Conservation (phyloP, 2,888 invertebrate genomes). For the Leptura quadrifasciata region DNA sequence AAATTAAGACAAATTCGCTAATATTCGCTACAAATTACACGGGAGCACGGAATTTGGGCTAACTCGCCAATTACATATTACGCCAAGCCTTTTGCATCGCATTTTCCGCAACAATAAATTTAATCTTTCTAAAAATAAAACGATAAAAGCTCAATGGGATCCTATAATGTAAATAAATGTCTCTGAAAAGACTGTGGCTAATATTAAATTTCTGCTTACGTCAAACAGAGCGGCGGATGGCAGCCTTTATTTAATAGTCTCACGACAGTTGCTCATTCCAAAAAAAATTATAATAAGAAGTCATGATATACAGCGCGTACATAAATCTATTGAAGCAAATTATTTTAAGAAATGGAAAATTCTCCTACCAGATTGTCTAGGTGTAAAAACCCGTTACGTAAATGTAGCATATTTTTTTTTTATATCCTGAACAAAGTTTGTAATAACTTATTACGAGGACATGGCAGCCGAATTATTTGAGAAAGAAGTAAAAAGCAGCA, state of each 20-base stretch:
- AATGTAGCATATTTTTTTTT: too few species aligned
- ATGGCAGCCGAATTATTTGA: too few species aligned
- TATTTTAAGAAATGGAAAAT: too few species aligned
- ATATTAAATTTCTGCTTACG: constrained; percentile 28
- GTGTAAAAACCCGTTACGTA: too few species aligned
- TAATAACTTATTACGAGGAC: too few species aligned
- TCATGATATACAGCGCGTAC: too few species aligned
- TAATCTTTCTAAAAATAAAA: constrained; percentile 27
- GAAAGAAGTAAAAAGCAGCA: too few species aligned
- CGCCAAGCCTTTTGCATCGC: background rate
- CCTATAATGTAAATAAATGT: constrained; percentile 26
- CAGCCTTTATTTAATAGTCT: constrained; percentile 7
- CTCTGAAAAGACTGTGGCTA: constrained; percentile 18
- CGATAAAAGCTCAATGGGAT: constrained; percentile 18
- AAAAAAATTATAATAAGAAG: background rate
- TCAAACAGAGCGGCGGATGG: constrained; percentile 21
- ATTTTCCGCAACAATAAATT: constrained; percentile 27
- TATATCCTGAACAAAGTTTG: too few species aligned
- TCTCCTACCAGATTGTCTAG: too few species aligned
- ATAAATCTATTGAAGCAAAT: too few species aligned
- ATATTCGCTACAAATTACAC: background rate
- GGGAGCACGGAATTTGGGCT: background rate
- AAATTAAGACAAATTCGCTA: background rate
- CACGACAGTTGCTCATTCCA: constrained; percentile 1
- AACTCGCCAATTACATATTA: constrained; percentile 11